Evolutionary conservation across 2,888 invertebrate genomes (phyloP), one percentile per base, ranked within the genome.

Genomic region (Metopia argyrocephala): DNA sequence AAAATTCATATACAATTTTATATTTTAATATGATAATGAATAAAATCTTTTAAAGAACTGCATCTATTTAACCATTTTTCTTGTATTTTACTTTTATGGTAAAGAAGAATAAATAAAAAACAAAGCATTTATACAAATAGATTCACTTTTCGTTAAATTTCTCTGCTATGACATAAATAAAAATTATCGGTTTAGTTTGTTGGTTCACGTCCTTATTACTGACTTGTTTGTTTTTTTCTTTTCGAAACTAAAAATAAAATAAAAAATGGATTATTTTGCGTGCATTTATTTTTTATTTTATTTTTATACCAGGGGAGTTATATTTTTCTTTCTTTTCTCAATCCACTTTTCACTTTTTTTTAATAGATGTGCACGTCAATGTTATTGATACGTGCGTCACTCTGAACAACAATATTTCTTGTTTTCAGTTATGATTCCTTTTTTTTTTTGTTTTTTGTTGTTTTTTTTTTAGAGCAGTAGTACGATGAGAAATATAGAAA

Each of bases 301-400:
- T 46, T 46, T 54, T 23, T 54, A 3, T 31, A n/a, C n/a, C n/a
- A n/a, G n/a, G n/a, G n/a, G n/a, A n/a, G n/a, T 3, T 31, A 31
- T 31, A 31, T 31, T 1, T 31, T 31, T 2, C 15, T 9, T 38
- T 38, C 3, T 9, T 38, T 38, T 31, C 0, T 12, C 12, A 31
- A 12, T 1, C 12, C 31, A 31, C 31, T 31, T 31, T 1, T 12
- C 12, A 31, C 31, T 12, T 31, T 31, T 38, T n/a, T 3, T 48
- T 73, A 73, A 80, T 69, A 80, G 76, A 80, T 76, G 73, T 76
- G 65, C 76, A 80, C 76, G 69, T 80, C 76, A 75, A 69, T 38
- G 64, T 59, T 73, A 74, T 59, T 54, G 68, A 69, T 71, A 80
- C 65, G 59, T 68, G 64, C 12, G 38, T 15, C 15, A 1, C 3